Evolutionary conservation across 1,140 invertebrate species (phyloP).

Genomic region (Hetaerina americana): DNA sequence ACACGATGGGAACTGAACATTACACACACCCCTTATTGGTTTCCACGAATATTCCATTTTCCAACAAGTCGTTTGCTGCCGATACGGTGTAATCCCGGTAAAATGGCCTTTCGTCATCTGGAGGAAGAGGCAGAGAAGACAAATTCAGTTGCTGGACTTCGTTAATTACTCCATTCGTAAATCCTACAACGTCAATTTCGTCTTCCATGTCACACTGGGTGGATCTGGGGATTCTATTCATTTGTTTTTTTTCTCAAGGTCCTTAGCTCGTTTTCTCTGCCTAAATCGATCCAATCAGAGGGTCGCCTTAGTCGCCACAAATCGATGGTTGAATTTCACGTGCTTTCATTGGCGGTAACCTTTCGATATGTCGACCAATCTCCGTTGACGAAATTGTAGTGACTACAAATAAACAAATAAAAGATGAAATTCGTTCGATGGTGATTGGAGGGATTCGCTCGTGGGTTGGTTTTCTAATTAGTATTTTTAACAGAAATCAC

Average conservation of each 20-base stretch:
- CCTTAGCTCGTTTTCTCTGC: neutral
- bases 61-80: slow-evolving; percentile 26
- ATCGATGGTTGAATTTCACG: neutral
- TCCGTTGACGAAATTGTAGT: neutral
- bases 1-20: no score
- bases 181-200: neutral
- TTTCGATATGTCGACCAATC: neutral
- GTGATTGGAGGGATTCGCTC: no score
- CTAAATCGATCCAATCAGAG: neutral
- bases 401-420: neutral
- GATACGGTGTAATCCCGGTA: slow-evolving; percentile 4
- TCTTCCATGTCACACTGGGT: neutral
- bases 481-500: no score
- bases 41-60: slow-evolving; percentile 31
- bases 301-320: no score
- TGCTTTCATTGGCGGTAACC: neutral
- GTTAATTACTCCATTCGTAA: neutral
- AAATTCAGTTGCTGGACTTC: neutral
- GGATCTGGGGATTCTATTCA: neutral
- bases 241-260: neutral
- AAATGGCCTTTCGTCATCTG: neutral
- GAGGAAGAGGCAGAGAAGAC: neutral
- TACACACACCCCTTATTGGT: slow-evolving; percentile 29
- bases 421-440: no score
- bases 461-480: no score